Percentiles rank a stretch among this genome's conserved stretches.
Evolutionary conservation across 1,140 invertebrate species (phyloP).

Genomic region (Zelostemma sp.): DNA sequence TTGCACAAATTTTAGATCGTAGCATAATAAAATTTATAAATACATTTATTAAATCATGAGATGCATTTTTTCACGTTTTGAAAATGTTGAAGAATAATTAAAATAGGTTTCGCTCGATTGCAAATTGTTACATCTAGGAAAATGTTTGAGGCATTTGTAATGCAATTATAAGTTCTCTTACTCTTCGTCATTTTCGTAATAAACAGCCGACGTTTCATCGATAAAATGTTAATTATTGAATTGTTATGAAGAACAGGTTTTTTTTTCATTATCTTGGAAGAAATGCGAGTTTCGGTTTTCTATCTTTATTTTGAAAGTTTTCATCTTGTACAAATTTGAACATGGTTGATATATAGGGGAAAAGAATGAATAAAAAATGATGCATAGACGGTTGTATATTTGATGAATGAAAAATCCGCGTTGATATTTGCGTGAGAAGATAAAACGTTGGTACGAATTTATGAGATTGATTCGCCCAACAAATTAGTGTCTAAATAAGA

Average conservation of each 20-base stretch:
- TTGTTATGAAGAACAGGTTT: too few relatives aligned
- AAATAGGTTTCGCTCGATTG: background rate
- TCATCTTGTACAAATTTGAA: too few relatives aligned
- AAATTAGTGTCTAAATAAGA: background rate
- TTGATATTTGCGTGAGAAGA: background rate
- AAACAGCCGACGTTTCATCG: too few relatives aligned
- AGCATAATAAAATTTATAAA: background rate
- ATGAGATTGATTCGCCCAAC: background rate
- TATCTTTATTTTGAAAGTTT: too few relatives aligned
- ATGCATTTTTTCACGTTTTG: background rate
- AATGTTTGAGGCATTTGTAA: background rate
- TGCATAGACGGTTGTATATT: too few relatives aligned
- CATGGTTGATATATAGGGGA: too few relatives aligned
- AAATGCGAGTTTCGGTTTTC: too few relatives aligned
- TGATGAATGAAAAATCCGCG: background rate
- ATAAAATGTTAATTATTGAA: too few relatives aligned
- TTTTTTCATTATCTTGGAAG: too few relatives aligned
- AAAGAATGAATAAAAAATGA: too few relatives aligned
- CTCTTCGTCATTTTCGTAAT: too few relatives aligned
- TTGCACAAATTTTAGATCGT: conserved; percentile 1
- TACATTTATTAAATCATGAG: background rate
- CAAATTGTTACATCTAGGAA: background rate
- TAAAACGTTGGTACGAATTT: background rate
- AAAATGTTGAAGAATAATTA: background rate
- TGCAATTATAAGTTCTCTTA: background rate